Conservation (phyloP, 2,797 vertebrate species). For the Spea hammondii region DNA sequence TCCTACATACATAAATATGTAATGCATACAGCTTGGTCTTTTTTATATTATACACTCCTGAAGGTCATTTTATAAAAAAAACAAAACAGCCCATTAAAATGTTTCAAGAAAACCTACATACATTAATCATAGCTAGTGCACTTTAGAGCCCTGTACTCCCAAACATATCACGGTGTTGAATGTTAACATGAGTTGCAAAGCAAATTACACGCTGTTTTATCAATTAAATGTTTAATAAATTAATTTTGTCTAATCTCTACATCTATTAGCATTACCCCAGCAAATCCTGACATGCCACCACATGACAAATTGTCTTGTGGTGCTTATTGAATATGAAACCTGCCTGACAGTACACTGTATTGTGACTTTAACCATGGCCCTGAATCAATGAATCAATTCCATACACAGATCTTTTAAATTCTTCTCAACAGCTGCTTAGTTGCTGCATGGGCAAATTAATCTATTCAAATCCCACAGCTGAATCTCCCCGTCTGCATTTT, state of each 20-base stretch:
- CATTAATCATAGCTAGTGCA: slow-evolving; percentile 20
- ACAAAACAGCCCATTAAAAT: slow-evolving; percentile 26
- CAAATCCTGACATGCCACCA: slow-evolving; percentile 5
- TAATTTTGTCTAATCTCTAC: slow-evolving; percentile 23
- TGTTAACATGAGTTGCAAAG: slow-evolving; percentile 22
- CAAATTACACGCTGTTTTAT: slow-evolving; percentile 20
- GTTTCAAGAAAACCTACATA: slow-evolving; percentile 9
- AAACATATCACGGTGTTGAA: neutral
- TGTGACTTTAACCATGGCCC: slow-evolving; percentile 7
- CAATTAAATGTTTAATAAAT: slow-evolving; percentile 41
- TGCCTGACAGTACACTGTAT: slow-evolving; percentile 22
- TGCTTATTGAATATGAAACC: slow-evolving; percentile 9
- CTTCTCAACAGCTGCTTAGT: slow-evolving; percentile 38
- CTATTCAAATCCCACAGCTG: slow-evolving; percentile 42
- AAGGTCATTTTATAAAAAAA: slow-evolving; percentile 27
- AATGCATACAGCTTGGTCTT: slow-evolving; percentile 26
- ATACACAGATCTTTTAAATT: slow-evolving; percentile 44
- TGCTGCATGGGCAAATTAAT: slow-evolving; percentile 47
- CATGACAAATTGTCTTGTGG: slow-evolving; percentile 19
- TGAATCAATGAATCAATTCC: slow-evolving; percentile 27
- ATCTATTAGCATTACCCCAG: slow-evolving; percentile 17
- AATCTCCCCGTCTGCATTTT: slow-evolving; percentile 44
- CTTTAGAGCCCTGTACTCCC: neutral
- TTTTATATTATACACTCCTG: slow-evolving; percentile 20
- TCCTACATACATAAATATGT: slow-evolving; percentile 40